Evolutionary conservation across 2,113 vertebrate genomes (phyloP).

Genomic region (Grantiella picta): DNA sequence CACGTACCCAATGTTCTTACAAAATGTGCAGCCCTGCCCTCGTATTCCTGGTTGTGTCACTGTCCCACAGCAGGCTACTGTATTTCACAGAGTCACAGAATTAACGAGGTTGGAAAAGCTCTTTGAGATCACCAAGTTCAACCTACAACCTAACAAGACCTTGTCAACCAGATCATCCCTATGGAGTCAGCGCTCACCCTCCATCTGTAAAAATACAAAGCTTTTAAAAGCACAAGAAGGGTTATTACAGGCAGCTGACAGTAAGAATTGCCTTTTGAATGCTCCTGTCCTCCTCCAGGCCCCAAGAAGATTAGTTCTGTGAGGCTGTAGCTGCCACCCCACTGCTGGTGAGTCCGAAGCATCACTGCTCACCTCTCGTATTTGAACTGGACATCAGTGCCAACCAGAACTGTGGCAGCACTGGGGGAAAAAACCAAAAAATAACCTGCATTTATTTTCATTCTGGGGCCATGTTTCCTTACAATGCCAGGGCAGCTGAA

Average conservation of each 20-base stretch:
- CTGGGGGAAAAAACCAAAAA: neutral
- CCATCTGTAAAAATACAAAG: neutral
- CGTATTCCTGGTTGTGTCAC: neutral
- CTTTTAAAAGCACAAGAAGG: neutral
- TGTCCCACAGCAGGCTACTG: neutral
- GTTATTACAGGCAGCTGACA: neutral
- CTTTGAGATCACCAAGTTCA: neutral
- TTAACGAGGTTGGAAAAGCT: neutral
- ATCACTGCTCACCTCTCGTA: fast-evolving
- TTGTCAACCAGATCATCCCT: neutral
- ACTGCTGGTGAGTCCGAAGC: neutral
- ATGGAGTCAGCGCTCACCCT: neutral
- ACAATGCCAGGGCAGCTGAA: neutral
- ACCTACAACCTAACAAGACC: neutral
- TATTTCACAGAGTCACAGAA: neutral
- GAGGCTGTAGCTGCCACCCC: no score
- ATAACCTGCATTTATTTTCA: neutral
- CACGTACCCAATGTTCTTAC: neutral
- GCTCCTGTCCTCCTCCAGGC: neutral
- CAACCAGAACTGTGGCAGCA: neutral
- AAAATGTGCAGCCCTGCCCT: neutral
- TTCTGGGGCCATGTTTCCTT: neutral
- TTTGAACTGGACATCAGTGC: neutral
- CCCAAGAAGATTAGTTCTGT: neutral
- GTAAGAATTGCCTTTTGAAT: neutral